Evolutionary conservation across 2,113 vertebrate species (phyloP), one percentile per base, ranked within the genome.

Genomic region (Gymnobelideus leadbeateri): DNA sequence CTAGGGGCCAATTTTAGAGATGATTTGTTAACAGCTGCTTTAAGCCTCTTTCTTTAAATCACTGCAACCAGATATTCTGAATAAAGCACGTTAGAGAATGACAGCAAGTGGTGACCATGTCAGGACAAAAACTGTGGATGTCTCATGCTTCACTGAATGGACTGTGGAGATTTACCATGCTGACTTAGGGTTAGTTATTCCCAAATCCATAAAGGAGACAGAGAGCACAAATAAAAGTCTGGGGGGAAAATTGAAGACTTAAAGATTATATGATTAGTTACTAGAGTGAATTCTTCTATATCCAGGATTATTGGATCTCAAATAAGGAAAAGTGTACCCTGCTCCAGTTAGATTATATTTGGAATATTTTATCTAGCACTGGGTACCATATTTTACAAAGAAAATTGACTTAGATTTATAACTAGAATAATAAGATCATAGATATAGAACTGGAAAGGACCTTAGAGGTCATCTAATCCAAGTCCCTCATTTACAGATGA

Each of bases 11-110:
- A 91, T 49, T 92, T 53, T 16, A 91, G 46, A 89, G 93, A n/a
- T 7, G 94, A 84, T 23, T 92, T 91, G 53, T 52, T n/a, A 51
- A 43, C 26, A 92, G 19, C 53, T 91, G 52, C 16, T 93, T 95
- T 93, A 94, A 77, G 50, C 0, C 0, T 92, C 10, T 24, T 54
- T 51, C 21, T 93, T 84, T 90, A 84, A 93, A 51, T 91, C 26
- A 89, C 14, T 92, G 89, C 92, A 96, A 95, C 11, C 53, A 95
- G 89, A 91, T 96, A 93, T 54, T 95, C 92, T 26, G 68, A 92
- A 57, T 53, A 96, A 61, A 90, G 46, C 21, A 92, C 31, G 26
- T 7, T 91, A 46, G 52, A 93, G 55, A 93, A 68, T 92, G 52
- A 92, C 51, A 91, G n/a, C 93, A n/a, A 52, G 43, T 19, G 84